Evolutionary conservation across 2,113 vertebrate species (phyloP).

Genomic region (Datnioides undecimradiatus): DNA sequence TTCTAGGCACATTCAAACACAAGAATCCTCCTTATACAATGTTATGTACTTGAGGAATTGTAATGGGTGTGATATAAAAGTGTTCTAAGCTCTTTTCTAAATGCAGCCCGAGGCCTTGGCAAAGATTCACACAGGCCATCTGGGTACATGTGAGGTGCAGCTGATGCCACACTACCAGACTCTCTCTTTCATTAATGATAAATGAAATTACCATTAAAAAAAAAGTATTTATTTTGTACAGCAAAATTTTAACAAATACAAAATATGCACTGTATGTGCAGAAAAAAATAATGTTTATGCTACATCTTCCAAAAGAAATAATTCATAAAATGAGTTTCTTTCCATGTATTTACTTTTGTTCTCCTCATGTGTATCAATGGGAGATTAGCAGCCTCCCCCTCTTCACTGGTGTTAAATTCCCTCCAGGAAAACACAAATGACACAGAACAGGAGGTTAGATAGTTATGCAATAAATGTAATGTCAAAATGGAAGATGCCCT

Average conservation of each 20-base stretch:
- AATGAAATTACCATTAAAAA: background rate
- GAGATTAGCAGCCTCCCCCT: conserved; percentile 4
- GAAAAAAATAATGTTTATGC: background rate
- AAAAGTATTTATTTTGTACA: background rate
- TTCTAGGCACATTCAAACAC: background rate
- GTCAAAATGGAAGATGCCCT: conserved; percentile 33
- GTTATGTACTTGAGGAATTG: conserved; percentile 45
- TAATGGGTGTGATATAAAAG: conserved; percentile 49
- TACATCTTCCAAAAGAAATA: too few species aligned
- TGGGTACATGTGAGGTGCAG: conserved; percentile 55
- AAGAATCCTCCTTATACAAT: conserved; percentile 20
- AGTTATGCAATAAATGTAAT: conserved; percentile 58
- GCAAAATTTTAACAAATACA: background rate
- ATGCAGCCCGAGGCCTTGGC: conserved; percentile 55
- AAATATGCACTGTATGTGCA: background rate
- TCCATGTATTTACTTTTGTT: too few species aligned
- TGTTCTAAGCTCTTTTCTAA: conserved; percentile 48
- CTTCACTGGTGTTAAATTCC: conserved; percentile 12
- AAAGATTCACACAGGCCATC: conserved; percentile 57
- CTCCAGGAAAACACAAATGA: conserved; percentile 43
- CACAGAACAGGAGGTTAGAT: conserved; percentile 53
- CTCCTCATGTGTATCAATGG: conserved; percentile 14
- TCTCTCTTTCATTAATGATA: conserved; percentile 20
- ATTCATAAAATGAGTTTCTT: conserved; percentile 1
- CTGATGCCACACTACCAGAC: conserved; percentile 43